These are phyloP conservation scores for Cyphomyrmex costatus DNA, from an alignment of 1,140 invertebrate species.

Conservation along the genomic window DNA sequence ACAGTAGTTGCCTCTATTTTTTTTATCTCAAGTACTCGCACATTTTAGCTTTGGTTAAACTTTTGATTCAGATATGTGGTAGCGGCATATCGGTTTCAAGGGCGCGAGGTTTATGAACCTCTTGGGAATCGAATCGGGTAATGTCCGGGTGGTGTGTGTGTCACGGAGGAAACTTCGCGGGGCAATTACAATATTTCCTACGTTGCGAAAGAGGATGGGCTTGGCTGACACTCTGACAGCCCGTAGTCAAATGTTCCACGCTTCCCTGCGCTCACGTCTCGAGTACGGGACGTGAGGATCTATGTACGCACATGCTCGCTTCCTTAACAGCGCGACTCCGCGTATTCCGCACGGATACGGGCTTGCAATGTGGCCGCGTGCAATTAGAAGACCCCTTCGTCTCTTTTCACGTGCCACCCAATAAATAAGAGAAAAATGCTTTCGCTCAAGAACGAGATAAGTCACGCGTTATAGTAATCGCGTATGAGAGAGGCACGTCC, in stretches of 20 bases:
- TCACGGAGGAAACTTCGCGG: slow-evolving; percentile 73
- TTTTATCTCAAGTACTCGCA: neutral
- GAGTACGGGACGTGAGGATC: slow-evolving; percentile 61
- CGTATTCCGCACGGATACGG: slow-evolving; percentile 62
- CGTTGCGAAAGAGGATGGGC: slow-evolving; percentile 84
- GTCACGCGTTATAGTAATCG: slow-evolving; percentile 33
- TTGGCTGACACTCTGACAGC: slow-evolving; percentile 84
- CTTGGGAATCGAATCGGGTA: slow-evolving; percentile 76
- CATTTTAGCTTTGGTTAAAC: neutral
- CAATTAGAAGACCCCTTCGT: slow-evolving; percentile 37
- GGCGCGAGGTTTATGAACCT: slow-evolving; percentile 72
- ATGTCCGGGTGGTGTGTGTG: slow-evolving; percentile 68
- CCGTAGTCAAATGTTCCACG: slow-evolving; percentile 84
- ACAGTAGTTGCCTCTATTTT: too few species aligned
- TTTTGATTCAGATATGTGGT: neutral
- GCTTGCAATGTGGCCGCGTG: neutral
- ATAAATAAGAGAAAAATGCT: slow-evolving; percentile 51
- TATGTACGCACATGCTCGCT: slow-evolving; percentile 60
- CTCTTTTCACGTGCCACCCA: slow-evolving; percentile 34
- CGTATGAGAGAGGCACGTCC: slow-evolving; percentile 4
- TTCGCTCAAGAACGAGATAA: slow-evolving; percentile 2
- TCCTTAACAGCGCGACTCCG: slow-evolving; percentile 71
- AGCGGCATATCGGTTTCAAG: slow-evolving; percentile 63
- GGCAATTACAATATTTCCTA: slow-evolving; percentile 84
- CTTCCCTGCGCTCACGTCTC: slow-evolving; percentile 77